These are phyloP conservation scores for Picathartes gymnocephalus DNA, from an alignment of 2,113 vertebrate genomes.

Conservation along the genomic window DNA sequence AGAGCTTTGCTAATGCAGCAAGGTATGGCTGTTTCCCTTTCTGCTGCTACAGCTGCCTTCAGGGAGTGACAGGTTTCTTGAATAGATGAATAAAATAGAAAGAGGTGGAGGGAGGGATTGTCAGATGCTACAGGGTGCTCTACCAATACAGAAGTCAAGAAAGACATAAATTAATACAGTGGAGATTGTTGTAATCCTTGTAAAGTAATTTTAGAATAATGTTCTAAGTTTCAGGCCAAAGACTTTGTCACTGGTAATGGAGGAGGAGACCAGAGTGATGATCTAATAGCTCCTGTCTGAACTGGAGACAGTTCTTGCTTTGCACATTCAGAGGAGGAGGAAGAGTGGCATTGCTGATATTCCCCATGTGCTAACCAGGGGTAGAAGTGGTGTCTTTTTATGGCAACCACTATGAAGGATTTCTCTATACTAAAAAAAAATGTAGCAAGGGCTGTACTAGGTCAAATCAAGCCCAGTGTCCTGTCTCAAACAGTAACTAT, in stretches of 20 bases:
- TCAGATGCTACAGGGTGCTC: neutral
- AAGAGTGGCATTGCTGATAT: neutral
- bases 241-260: neutral
- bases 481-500: slow-evolving; percentile 6
- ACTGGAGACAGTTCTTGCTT: neutral
- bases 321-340: neutral
- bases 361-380: neutral
- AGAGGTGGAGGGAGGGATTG: neutral
- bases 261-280: neutral
- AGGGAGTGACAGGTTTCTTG: neutral
- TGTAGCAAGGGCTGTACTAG: neutral
- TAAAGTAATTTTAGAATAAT: neutral
- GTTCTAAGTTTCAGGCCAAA: neutral
- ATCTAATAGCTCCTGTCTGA: neutral
- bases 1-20: neutral
- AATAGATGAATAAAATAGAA: neutral
- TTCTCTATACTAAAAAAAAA: neutral
- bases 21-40: neutral
- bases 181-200: neutral
- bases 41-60: neutral
- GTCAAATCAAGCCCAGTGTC: neutral
- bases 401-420: neutral
- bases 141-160: neutral
- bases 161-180: neutral
- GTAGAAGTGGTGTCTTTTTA: neutral